These are phyloP conservation scores for Acronicta leporina DNA, from an alignment of 2,888 invertebrate species.

Conservation along the genomic window DNA sequence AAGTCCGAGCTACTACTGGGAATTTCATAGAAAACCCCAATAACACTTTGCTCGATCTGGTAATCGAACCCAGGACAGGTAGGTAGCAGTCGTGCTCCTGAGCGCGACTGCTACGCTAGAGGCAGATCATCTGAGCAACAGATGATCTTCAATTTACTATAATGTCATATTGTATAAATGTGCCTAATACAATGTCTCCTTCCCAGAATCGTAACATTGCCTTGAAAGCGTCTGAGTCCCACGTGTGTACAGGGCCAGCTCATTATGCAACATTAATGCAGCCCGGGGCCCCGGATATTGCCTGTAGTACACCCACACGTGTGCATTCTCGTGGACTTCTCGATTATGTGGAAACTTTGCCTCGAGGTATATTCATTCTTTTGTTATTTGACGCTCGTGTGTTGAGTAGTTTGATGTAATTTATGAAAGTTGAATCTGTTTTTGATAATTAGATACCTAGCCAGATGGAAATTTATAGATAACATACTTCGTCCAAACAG, in stretches of 20 bases:
- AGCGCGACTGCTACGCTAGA: too few species aligned
- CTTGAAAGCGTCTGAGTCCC: neutral
- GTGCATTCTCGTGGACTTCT: conserved; percentile 20
- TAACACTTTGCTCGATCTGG: too few species aligned
- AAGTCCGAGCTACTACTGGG: too few species aligned
- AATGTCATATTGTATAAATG: neutral
- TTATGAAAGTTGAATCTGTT: conserved; percentile 11
- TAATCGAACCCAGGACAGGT: too few species aligned
- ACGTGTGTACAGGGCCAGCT: conserved; percentile 11
- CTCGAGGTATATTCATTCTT: conserved; percentile 7
- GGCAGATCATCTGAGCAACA: too few species aligned
- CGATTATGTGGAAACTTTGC: conserved; percentile 43
- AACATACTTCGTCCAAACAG: too few species aligned
- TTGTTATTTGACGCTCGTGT: conserved; percentile 21
- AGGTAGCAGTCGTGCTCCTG: too few species aligned
- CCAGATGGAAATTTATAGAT: too few species aligned
- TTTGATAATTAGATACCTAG: too few species aligned
- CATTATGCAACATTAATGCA: conserved; percentile 49
- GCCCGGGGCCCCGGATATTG: conserved; percentile 38
- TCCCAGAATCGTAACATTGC: neutral
- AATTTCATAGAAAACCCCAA: too few species aligned
- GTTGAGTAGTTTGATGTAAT: conserved; percentile 13
- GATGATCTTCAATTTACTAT: too few species aligned
- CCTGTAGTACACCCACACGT: conserved; percentile 22
- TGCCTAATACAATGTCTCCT: neutral